Evolutionary conservation across 2,888 invertebrate species (phyloP).

Genomic region (Pollenia labialis): DNA sequence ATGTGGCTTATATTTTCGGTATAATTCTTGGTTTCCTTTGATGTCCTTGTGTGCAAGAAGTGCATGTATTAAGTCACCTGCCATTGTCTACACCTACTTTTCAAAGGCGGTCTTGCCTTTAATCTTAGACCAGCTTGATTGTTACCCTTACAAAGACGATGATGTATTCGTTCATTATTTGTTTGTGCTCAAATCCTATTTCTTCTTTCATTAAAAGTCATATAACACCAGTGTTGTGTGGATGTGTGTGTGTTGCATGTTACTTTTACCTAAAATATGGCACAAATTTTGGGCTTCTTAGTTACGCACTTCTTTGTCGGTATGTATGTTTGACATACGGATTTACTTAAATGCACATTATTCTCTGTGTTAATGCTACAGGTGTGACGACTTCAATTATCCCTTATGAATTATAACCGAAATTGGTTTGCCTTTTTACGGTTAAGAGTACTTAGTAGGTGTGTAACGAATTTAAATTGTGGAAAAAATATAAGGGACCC

Average conservation of each 20-base stretch:
- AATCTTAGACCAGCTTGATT: slow-evolving; percentile 54
- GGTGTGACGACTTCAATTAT: slow-evolving; percentile 70
- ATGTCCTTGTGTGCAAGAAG: slow-evolving; percentile 54
- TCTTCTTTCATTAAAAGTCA: slow-evolving; percentile 13
- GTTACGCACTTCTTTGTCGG: slow-evolving; percentile 68
- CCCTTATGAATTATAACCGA: slow-evolving; percentile 61
- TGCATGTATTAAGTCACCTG: slow-evolving; percentile 63
- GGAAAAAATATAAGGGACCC: background rate
- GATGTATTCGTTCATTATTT: slow-evolving; percentile 6
- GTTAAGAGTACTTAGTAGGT: background rate
- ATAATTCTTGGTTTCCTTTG: slow-evolving; percentile 49
- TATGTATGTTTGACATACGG: slow-evolving; percentile 20
- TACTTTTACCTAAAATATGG: slow-evolving; percentile 39
- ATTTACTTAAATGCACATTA: slow-evolving; percentile 46
- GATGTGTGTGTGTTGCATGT: slow-evolving; percentile 27
- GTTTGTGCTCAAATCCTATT: slow-evolving; percentile 4
- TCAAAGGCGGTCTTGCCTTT: slow-evolving; percentile 61
- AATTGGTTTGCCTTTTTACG: slow-evolving; percentile 5
- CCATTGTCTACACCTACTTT: slow-evolving; percentile 65
- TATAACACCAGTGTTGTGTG: background rate
- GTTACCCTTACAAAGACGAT: slow-evolving; percentile 18
- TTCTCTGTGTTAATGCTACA: slow-evolving; percentile 48
- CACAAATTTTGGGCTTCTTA: slow-evolving; percentile 61
- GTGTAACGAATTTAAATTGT: slow-evolving; percentile 37
- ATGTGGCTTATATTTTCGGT: slow-evolving; percentile 55